These are phyloP conservation scores for Acipenser transmontanus DNA, from an alignment of 2,797 vertebrate species.

Conservation along the genomic window DNA sequence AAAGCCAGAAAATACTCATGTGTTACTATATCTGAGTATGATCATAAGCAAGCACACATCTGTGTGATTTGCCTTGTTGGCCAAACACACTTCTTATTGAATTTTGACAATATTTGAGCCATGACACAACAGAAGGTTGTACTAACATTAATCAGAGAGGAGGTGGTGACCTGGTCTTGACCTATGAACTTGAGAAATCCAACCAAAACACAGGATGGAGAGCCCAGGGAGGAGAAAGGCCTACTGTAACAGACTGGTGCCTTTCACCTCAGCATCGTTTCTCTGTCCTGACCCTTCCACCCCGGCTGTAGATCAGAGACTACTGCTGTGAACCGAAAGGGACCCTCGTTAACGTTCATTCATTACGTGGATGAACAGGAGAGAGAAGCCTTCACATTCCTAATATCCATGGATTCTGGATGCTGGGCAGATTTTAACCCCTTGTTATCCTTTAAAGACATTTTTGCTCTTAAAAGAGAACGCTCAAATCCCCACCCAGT, in stretches of 20 bases:
- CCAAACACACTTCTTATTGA: too few relatives aligned
- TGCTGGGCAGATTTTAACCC: too few relatives aligned
- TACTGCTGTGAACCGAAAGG: not conserved
- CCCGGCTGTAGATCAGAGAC: not conserved
- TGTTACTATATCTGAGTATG: too few relatives aligned
- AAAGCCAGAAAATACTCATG: too few relatives aligned
- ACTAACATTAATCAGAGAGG: not conserved
- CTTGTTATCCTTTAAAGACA: too few relatives aligned
- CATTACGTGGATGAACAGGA: slow-evolving; percentile 9
- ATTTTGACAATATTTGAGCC: too few relatives aligned
- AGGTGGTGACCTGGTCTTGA: not conserved
- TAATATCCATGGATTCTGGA: too few relatives aligned
- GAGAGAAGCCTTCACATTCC: not conserved
- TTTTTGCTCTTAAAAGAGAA: too few relatives aligned
- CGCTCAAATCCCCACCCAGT: too few relatives aligned
- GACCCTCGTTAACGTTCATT: slow-evolving; percentile 9
- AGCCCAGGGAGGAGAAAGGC: not conserved
- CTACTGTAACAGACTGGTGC: not conserved
- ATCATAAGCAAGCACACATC: too few relatives aligned
- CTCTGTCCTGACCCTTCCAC: slow-evolving; percentile 1
- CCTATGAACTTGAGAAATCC: not conserved
- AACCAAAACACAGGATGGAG: not conserved
- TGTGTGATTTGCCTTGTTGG: too few relatives aligned
- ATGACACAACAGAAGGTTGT: too few relatives aligned
- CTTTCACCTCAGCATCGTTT: slow-evolving; percentile 9